Evolutionary conservation across 2,113 vertebrate genomes (phyloP).

Genomic region (Pitta sordida): DNA sequence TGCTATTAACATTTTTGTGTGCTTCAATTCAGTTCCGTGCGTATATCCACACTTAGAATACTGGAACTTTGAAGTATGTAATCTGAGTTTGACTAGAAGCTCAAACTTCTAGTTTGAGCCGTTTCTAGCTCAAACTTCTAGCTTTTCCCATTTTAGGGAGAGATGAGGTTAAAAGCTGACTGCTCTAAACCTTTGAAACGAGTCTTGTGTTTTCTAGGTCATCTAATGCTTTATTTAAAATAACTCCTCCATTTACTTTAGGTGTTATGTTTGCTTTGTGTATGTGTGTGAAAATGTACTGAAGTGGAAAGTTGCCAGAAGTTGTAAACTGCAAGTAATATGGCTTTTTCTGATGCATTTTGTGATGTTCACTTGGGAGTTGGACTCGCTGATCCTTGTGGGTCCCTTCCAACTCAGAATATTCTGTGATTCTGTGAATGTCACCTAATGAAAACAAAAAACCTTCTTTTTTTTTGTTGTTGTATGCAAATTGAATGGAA

Average conservation of each 20-base stretch:
- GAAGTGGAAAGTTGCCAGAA: background rate
- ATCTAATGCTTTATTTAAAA: background rate
- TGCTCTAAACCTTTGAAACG: background rate
- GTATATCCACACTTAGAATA: background rate
- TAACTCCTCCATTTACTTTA: background rate
- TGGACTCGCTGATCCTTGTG: too few relatives aligned
- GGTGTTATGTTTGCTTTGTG: background rate
- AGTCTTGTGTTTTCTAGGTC: background rate
- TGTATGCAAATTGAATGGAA: background rate
- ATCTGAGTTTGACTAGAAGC: background rate
- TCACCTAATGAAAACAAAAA: background rate
- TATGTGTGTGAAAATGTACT: background rate
- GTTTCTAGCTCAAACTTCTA: too few relatives aligned
- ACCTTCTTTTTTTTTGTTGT: background rate
- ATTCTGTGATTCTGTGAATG: too few relatives aligned
- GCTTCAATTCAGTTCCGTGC: background rate
- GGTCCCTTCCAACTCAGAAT: too few relatives aligned
- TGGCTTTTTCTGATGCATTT: background rate
- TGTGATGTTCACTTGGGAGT: too few relatives aligned
- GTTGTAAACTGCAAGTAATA: background rate
- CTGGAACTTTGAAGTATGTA: background rate
- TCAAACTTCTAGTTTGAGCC: too few relatives aligned
- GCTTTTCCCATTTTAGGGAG: background rate
- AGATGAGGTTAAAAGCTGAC: background rate
- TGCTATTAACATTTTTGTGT: background rate